Conservation (phyloP, 1,140 invertebrate genomes). For the Drosophila biarmipes region DNA sequence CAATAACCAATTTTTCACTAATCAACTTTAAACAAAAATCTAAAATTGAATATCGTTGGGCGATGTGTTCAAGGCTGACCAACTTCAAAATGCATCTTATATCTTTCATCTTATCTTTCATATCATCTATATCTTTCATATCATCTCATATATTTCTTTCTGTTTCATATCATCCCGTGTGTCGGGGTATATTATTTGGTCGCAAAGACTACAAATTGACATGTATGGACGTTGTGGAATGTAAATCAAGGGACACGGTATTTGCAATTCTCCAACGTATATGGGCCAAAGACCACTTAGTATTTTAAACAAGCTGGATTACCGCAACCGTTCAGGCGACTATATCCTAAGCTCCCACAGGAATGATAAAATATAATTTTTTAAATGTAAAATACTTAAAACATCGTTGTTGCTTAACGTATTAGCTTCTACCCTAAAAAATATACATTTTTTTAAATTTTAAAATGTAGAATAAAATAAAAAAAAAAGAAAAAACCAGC, state of each 20-base stretch:
- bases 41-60: conserved; percentile 88
- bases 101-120: conserved; percentile 91
- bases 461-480: too few relatives aligned
- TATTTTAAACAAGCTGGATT: conserved; percentile 97
- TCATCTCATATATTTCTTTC: too few relatives aligned
- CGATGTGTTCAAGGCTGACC: conserved; percentile 93
- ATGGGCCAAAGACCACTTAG: conserved; percentile 98
- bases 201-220: conserved; percentile 96
- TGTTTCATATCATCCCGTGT: too few relatives aligned
- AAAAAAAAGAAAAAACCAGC: too few relatives aligned
- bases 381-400: too few relatives aligned
- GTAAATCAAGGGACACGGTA: conserved; percentile 95
- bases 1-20: neutral
- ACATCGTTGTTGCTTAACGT: too few relatives aligned
- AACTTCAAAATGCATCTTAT: conserved; percentile 87
- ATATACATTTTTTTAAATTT: too few relatives aligned
- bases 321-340: conserved; percentile 93
- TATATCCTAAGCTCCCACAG: too few relatives aligned
- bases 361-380: too few relatives aligned
- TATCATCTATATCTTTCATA: too few relatives aligned
- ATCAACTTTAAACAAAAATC: neutral
- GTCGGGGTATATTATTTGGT: conserved; percentile 98
- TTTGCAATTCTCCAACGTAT: conserved; percentile 93
- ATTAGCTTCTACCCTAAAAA: too few relatives aligned
- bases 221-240: conserved; percentile 99